A percentile compares a stretch with the other conserved stretches of the same genome.
These are phyloP conservation scores for Gulo gulo DNA, from an alignment of 2,113 vertebrate genomes.

Conservation along the genomic window DNA sequence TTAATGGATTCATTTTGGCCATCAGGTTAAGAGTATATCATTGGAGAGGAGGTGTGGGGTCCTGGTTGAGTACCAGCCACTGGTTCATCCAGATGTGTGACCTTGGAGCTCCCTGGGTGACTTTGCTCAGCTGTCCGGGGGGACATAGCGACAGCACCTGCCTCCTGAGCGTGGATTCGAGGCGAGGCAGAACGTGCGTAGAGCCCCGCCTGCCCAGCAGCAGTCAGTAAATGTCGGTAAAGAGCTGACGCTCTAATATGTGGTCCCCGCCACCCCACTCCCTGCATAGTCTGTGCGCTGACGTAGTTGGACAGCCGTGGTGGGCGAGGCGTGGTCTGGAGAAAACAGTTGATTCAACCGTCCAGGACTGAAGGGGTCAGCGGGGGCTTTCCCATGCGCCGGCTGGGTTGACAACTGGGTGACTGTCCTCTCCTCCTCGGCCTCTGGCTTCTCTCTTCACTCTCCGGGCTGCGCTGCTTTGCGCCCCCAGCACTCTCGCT, in stretches of 20 bases:
- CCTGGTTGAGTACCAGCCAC: neutral
- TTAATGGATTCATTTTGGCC: neutral
- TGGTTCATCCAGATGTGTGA: neutral
- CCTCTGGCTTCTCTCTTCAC: neutral
- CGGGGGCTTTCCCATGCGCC: neutral
- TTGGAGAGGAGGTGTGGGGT: accelerated
- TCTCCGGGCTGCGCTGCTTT: accelerated
- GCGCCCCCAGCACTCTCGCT: accelerated
- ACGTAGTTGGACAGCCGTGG: accelerated
- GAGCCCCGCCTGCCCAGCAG: accelerated
- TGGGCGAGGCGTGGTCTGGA: accelerated
- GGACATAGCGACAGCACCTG: accelerated
- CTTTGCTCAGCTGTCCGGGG: no score
- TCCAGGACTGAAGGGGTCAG: neutral
- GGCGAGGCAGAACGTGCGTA: neutral
- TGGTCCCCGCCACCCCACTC: accelerated
- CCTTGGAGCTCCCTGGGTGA: no score
- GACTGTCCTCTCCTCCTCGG: neutral
- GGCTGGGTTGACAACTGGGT: neutral
- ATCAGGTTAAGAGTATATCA: accelerated
- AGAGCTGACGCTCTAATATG: accelerated
- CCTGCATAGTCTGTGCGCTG: neutral
- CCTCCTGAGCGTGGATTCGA: no score
- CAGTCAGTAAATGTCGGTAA: accelerated
- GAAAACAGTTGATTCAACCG: neutral